Evolutionary conservation across 2,113 vertebrate species (phyloP).

Genomic region (Maylandia zebra): DNA sequence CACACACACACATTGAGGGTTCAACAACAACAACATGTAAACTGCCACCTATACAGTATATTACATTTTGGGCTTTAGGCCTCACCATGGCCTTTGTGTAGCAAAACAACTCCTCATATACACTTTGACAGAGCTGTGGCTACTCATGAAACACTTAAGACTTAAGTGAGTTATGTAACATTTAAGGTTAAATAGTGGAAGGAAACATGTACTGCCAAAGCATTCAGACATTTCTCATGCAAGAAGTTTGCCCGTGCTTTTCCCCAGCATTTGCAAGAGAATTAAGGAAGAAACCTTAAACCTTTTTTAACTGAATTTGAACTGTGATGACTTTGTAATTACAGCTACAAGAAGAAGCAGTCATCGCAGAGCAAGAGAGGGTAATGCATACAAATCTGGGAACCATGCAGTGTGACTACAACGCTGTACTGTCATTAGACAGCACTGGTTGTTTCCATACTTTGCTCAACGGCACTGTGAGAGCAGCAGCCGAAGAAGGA

Average conservation of each 20-base stretch:
- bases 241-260: conserved; percentile 2
- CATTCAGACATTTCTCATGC: background rate
- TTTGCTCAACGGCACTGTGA: background rate
- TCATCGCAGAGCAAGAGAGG: background rate
- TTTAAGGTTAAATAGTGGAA: conserved; percentile 39
- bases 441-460: background rate
- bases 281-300: conserved; percentile 13
- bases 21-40: background rate
- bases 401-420: background rate
- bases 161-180: conserved; percentile 21
- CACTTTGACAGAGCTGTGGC: background rate
- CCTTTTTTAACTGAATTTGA: conserved; percentile 6
- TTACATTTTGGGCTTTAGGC: conserved; percentile 9
- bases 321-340: conserved; percentile 14
- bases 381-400: conserved; percentile 7
- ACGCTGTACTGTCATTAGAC: background rate
- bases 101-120: background rate
- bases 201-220: conserved; percentile 27
- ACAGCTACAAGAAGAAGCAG: background rate
- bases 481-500: background rate
- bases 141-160: background rate
- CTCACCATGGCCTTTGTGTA: background rate
- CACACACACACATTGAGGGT: background rate
- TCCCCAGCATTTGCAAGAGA: background rate
- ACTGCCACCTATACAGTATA: background rate